Evolutionary conservation across 2,113 vertebrate species (phyloP), one percentile per base, ranked within the genome.

Genomic region (Mastomys natalensis): DNA sequence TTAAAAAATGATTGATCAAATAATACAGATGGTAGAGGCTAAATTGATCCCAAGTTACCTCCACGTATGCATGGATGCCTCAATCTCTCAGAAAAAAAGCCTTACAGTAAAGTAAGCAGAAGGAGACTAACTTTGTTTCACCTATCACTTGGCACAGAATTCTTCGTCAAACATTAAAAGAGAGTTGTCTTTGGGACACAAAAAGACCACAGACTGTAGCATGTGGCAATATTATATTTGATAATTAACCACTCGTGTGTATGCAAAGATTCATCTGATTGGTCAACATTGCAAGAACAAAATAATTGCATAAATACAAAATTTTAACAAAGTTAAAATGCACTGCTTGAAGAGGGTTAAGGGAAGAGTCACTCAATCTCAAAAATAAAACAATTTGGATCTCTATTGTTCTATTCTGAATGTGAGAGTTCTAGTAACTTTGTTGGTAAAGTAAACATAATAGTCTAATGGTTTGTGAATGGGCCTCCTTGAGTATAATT

Each of bases 81-180:
- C 12, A 62, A 6, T 72, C 82, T 3, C 45, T 43, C 51, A 91
- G 45, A 70, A 1, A 74, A 74, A 21, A 43, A 90, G 31, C 1
- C 3, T 68, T 34, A 37, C 37, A 62, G 31, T 78, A 34, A 91
- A 45, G 10, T 43, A 70, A n/a, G 26, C 48, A 55, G 43, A 48
- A 29, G 15, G 6, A 60, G 1, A 24, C 26, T 5, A 53, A 51
- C 72, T 77, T 82, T 77, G 22, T 91, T 21, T 95, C 74, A 43
- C 29, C 51, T 95, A 51, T 13, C 21, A 82, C 34, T 95, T 89
- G 15, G 21, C 45, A 91, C 58, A 94, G 16, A 96, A 88, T 21
- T 3, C 31, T 70, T 43, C 15, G 48, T 40, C 9, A 70, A 70
- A 89, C 4, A n/a, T 34, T 9, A 37, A 31, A 86, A 88, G 45